Evolutionary conservation across 2,113 vertebrate species (phyloP), one percentile per base, ranked within the genome.

Genomic region (Sciurus niger): DNA sequence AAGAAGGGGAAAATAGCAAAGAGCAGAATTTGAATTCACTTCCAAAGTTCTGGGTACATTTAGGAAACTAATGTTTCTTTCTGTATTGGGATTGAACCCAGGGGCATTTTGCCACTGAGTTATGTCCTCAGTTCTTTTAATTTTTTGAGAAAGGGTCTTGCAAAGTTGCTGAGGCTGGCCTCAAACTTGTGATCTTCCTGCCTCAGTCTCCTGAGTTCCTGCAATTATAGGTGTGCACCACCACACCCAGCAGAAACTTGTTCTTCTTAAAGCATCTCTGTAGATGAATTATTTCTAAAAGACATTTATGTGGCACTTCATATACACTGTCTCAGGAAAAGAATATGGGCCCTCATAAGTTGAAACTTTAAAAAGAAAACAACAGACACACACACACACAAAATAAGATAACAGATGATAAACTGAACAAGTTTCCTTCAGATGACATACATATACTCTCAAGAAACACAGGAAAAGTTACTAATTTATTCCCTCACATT

Each of bases 11-110:
- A 82, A 87, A n/a, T 43, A 68, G 51, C 40, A 78, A 93, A 95
- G 20, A 83, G 25, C 25, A 79, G 48, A 93, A 96, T 84, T 60
- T 96, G 48, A 97, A 94, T 77, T 92, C 34, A 58, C 13, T 88
- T 60, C 48, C 53, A 82, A 97, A 94, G 48, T 94, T 86, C 20
- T 82, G 48, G 16, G 20, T 63, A 93, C 18, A 76, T 70, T 96
- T 91, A 97, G 84, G 93, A 91, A 95, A 84, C 60, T 53, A 43
- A 63, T 90, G 48, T 68, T 60, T 60, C 24, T 63, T 63, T 22
- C 60, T 25, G 55, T 55, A 55, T 3, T 18, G 60, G 58, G 24
- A 10, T 63, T 63, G 60, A 63, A 63, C 24, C 60, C 24, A 63
- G 60, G 58, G 60, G 60, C 24, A 25, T 63, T 63, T 63, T 63